Base-by-base conservation (phyloP, 2,797 vertebrate genomes). In the Silurus aristotelis region DNA sequence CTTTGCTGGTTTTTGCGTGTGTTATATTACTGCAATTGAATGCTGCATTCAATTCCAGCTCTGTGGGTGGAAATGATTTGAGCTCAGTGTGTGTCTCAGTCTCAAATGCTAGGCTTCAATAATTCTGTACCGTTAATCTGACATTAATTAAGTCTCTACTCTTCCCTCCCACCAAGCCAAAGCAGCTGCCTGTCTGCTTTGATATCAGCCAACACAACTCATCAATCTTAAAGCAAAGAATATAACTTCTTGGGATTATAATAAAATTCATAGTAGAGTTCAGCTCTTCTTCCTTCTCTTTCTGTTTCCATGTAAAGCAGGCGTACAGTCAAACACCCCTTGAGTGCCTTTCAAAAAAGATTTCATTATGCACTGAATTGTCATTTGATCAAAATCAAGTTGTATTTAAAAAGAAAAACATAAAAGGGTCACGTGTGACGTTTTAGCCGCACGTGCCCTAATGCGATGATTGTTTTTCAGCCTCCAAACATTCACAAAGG, bases 201-300 rank as follows among this genome's bases (percentile, higher is more conserved):
- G 71, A 88, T 87, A 82, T 70, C 83, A 84, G 58, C 68, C 77
- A 86, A 83, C 31, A 25, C 71, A 73, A 68, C n/a, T 75, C 84
- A 79, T 86, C 76, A 83, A 71, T 88, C 82, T 71, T 73, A 38
- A 83, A 86, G 25, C 52, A 80, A 82, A 90, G 90, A 93, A 93
- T 92, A 93, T 91, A 92, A 90, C 90, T 89, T 89, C 87, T 87
- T 88, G 88, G 88, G 90, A 91, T 92, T 91, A 90, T 88, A 87
- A 86, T 83, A 87, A 61, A 64, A 78, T n/a, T 58, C 8, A 52
- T 52, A 15, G 48, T n/a, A 52, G 10, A 5, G 60, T 73, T 60
- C n/a, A n/a, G 7, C 27, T 15, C 31, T 25, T 43, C 38, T 3
- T 43, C 68, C 20, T n/a, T 38, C n/a, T 79, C 64, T 15, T 56